A percentile compares a stretch with the other conserved stretches of the same genome.
Conservation (phyloP, 2,888 invertebrate genomes). For the Congeria kusceri region DNA sequence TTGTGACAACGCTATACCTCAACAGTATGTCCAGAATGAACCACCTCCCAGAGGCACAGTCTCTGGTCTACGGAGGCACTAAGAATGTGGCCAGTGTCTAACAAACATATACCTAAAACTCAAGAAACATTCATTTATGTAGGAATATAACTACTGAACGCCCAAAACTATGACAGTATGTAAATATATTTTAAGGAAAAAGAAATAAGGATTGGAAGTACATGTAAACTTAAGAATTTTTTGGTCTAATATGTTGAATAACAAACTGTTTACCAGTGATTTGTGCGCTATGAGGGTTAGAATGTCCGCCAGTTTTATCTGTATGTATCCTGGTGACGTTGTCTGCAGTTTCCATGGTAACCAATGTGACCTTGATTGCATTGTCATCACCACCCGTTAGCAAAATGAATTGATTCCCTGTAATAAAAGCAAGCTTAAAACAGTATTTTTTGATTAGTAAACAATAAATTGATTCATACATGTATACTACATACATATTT, state of each 20-base stretch:
- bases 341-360: constrained; percentile 24
- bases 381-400: constrained; percentile 94
- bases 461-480: no score
- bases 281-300: constrained; percentile 77
- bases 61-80: constrained; percentile 79
- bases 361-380: constrained; percentile 36
- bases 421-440: constrained; percentile 1
- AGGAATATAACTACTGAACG: no score
- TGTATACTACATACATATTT: no score
- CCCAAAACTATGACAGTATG: no score
- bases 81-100: constrained; percentile 57
- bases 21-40: constrained; percentile 8
- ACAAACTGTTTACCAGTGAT: constrained; percentile 71
- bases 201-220: background rate
- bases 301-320: constrained; percentile 21
- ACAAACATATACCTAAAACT: constrained; percentile 67
- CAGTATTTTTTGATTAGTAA: no score
- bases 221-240: background rate
- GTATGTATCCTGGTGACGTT: constrained; percentile 9
- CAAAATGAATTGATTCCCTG: constrained; percentile 87
- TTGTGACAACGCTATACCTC: constrained; percentile 37
- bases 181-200: background rate
- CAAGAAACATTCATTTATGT: no score
- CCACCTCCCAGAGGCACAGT: constrained; percentile 70
- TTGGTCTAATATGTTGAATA: no score